Percentiles rank a stretch among this genome's conserved stretches.
These are phyloP conservation scores for Pipistrellus pipistrellus DNA, from an alignment of 2,797 vertebrate genomes.

Conservation along the genomic window DNA sequence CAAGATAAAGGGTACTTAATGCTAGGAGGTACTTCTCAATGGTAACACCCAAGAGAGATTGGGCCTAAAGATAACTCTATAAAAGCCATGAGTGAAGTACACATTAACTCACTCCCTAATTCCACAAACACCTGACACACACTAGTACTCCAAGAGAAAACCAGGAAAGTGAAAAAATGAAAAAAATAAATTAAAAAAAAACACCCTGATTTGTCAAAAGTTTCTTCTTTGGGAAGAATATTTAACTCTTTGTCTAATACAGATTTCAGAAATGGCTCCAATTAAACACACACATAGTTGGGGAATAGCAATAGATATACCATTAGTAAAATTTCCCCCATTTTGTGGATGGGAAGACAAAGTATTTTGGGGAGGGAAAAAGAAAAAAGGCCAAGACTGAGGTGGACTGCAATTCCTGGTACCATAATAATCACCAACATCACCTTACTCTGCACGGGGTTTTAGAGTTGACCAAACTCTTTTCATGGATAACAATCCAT, in stretches of 20 bases:
- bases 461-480: conserved; percentile 32
- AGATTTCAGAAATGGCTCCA: conserved; percentile 41
- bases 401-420: conserved; percentile 34
- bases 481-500: background rate
- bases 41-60: background rate
- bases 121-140: background rate
- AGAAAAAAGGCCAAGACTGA: background rate
- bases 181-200: background rate
- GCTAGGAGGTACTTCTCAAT: conserved; percentile 25
- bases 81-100: background rate
- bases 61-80: background rate
- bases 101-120: conserved; percentile 1
- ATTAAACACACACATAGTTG: background rate
- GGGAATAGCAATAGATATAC: background rate
- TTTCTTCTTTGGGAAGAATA: conserved; percentile 10
- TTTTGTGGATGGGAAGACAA: background rate
- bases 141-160: conserved; percentile 21
- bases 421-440: background rate
- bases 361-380: background rate
- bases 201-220: background rate
- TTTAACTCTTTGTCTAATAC: conserved; percentile 41
- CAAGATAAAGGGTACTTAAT: conserved; percentile 5
- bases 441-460: background rate
- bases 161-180: background rate
- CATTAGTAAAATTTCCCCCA: background rate